Conservation (phyloP, 2,797 vertebrate species). For the Phalloptychus januarius region DNA sequence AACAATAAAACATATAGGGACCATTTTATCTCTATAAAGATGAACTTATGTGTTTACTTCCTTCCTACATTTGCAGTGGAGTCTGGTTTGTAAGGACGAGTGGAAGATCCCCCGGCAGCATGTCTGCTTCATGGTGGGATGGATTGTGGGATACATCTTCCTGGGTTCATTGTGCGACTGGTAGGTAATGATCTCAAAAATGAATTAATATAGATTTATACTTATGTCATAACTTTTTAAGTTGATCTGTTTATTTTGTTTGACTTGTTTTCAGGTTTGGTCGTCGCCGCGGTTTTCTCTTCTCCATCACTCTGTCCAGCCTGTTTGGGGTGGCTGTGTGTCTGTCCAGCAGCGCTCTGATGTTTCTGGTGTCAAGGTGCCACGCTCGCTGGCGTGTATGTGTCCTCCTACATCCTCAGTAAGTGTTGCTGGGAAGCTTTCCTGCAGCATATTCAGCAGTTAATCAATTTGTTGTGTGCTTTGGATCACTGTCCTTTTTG, state of each 20-base stretch:
- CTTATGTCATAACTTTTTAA: background rate
- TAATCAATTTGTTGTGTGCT: background rate
- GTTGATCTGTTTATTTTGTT: background rate
- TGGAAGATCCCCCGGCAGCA: constrained; percentile 90
- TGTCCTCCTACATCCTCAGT: constrained; percentile 87
- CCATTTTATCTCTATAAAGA: background rate
- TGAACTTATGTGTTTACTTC: background rate
- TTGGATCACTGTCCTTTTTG: background rate
- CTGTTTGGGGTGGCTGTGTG: constrained; percentile 80
- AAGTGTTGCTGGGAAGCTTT: constrained; percentile 40
- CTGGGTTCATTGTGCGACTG: constrained; percentile 86
- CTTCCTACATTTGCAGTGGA: constrained; percentile 80
- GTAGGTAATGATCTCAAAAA: constrained; percentile 62
- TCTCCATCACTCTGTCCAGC: constrained; percentile 79
- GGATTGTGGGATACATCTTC: constrained; percentile 84
- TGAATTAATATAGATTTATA: background rate
- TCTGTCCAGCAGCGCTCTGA: constrained; percentile 74
- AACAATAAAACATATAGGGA: too few relatives aligned
- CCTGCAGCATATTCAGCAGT: background rate
- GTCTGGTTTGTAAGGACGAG: constrained; percentile 83
- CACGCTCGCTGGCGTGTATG: constrained; percentile 82
- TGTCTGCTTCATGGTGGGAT: constrained; percentile 86
- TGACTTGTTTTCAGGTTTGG: constrained; percentile 81
- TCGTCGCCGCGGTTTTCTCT: constrained; percentile 80
- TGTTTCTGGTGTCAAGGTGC: constrained; percentile 83